These are phyloP conservation scores for Clarias macrocephalus DNA, from an alignment of 2,113 vertebrate genomes.

Conservation along the genomic window DNA sequence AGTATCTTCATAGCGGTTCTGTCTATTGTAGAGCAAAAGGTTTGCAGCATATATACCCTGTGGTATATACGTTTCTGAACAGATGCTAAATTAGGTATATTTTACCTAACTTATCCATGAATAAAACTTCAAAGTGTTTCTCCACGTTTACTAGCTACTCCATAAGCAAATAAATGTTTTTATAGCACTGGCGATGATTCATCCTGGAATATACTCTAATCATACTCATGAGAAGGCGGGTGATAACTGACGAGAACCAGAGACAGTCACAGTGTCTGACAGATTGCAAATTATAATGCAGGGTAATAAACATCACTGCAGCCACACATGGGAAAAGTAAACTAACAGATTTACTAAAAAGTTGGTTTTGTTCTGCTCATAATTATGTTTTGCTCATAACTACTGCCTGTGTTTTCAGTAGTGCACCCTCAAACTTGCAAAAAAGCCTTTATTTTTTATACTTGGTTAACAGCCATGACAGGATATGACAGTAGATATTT, in stretches of 20 bases:
- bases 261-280: background rate
- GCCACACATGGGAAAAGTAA: background rate
- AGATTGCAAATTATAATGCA: background rate
- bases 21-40: background rate
- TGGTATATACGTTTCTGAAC: background rate
- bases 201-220: background rate
- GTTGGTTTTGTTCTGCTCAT: background rate
- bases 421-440: background rate
- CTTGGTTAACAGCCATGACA: conserved; percentile 1
- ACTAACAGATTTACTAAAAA: background rate
- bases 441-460: conserved; percentile 31
- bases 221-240: background rate
- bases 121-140: background rate
- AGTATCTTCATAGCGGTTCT: background rate
- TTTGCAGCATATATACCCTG: background rate
- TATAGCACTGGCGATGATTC: conserved; percentile 1
- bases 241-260: conserved; percentile 16
- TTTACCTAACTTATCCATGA: background rate
- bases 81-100: background rate
- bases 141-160: background rate
- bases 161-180: background rate
- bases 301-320: background rate
- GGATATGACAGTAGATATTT: conserved; percentile 39
- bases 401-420: background rate
- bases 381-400: too few relatives aligned